These are phyloP conservation scores for Galago senegalensis DNA, from an alignment of 2,797 vertebrate species.

Conservation along the genomic window DNA sequence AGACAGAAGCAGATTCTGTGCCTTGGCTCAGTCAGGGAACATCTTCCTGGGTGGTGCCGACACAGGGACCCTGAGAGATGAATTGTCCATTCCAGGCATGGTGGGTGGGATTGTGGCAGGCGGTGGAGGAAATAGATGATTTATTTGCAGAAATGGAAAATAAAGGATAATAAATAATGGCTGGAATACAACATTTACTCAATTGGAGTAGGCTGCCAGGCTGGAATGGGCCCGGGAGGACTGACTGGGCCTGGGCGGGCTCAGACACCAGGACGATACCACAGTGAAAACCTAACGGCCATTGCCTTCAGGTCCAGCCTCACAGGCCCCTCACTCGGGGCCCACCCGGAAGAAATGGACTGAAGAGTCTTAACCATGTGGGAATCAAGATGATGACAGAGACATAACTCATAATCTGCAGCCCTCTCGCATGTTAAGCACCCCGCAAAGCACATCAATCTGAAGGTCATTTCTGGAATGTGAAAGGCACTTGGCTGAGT, in stretches of 20 bases:
- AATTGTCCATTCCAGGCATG: not conserved
- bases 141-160: not conserved
- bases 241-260: too few relatives aligned
- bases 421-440: slow-evolving; percentile 19
- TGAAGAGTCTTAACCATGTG: not conserved
- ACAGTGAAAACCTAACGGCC: not conserved
- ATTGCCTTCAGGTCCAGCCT: not conserved
- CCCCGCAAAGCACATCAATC: slow-evolving; percentile 12
- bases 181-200: not conserved
- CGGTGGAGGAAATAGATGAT: not conserved
- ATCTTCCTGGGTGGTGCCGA: not conserved
- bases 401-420: slow-evolving; percentile 49
- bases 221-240: not conserved
- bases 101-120: not conserved
- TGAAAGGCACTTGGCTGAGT: slow-evolving; percentile 20
- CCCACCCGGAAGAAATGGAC: slow-evolving; percentile 1
- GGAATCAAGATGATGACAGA: slow-evolving; percentile 17
- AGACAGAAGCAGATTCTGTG: not conserved
- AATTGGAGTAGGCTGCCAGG: not conserved
- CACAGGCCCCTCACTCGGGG: not conserved
- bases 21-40: not conserved
- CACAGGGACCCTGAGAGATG: not conserved
- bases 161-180: not conserved
- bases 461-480: slow-evolving; percentile 43
- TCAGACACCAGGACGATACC: not conserved